Conservation (phyloP, 2,113 vertebrate genomes). For the Montifringilla adamsi region DNA sequence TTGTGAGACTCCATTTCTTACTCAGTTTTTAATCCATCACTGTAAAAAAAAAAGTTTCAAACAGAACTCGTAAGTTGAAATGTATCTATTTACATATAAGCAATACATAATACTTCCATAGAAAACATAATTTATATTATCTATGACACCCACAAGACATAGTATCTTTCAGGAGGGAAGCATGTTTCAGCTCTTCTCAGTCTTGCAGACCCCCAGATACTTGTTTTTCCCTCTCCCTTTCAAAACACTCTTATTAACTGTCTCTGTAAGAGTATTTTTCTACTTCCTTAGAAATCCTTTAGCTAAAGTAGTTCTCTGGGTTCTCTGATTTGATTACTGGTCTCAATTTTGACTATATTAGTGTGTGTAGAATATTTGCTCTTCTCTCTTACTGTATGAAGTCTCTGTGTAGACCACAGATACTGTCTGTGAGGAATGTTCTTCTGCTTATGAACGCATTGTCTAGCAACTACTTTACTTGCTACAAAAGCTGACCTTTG, state of each 20-base stretch:
- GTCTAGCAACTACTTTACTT: neutral
- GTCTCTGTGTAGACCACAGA: neutral
- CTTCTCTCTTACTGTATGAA: neutral
- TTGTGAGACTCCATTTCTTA: slow-evolving; percentile 2
- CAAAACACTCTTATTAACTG: neutral
- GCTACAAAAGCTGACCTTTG: neutral
- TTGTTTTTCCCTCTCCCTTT: neutral
- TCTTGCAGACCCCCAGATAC: neutral
- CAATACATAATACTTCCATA: neutral
- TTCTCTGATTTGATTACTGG: neutral
- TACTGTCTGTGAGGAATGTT: neutral
- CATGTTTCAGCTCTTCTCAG: neutral
- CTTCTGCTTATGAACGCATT: neutral
- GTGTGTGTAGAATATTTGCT: neutral
- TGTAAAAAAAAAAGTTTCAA: neutral
- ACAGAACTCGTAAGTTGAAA: neutral
- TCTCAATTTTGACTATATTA: neutral
- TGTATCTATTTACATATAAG: neutral
- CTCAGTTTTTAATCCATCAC: neutral
- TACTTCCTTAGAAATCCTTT: neutral
- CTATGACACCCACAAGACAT: neutral
- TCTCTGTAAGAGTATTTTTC: neutral
- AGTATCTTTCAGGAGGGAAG: neutral
- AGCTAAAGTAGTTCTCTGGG: neutral
- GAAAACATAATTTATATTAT: neutral